phyloP scores from a whole-genome alignment of 2,797 vertebrate species.

The Chelmon rostratus region DNA sequence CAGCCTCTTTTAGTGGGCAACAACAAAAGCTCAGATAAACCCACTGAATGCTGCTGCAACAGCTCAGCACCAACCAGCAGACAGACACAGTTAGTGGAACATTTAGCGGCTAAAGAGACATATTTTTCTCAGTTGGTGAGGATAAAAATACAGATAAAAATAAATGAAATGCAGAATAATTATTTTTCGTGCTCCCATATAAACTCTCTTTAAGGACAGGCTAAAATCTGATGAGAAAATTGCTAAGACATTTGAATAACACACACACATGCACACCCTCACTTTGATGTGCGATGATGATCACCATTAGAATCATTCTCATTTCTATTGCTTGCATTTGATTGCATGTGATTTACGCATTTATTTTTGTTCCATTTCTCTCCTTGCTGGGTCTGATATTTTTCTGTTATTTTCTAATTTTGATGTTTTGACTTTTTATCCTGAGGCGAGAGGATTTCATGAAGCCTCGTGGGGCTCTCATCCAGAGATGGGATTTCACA shows the following conservation, averaged over 20 bases:
- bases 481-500: background rate
- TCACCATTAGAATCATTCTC: background rate
- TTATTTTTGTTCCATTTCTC: background rate
- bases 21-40: background rate
- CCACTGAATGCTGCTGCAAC: background rate
- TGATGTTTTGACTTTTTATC: background rate
- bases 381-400: background rate
- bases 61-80: background rate
- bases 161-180: background rate
- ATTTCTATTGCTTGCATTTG: background rate
- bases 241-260: too few relatives aligned
- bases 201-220: background rate
- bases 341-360: background rate
- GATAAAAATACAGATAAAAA: background rate
- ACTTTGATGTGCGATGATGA: background rate
- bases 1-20: background rate
- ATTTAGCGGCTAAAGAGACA: background rate
- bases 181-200: background rate
- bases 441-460: background rate
- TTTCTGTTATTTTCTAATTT: slow-evolving; percentile 1
- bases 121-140: background rate
- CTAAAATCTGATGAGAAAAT: background rate
- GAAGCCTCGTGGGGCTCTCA: background rate
- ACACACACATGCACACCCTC: background rate
- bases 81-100: background rate